Evolutionary conservation across 2,888 invertebrate genomes (phyloP), one percentile per base, ranked within the genome.

Genomic region (Globia sparganii): DNA sequence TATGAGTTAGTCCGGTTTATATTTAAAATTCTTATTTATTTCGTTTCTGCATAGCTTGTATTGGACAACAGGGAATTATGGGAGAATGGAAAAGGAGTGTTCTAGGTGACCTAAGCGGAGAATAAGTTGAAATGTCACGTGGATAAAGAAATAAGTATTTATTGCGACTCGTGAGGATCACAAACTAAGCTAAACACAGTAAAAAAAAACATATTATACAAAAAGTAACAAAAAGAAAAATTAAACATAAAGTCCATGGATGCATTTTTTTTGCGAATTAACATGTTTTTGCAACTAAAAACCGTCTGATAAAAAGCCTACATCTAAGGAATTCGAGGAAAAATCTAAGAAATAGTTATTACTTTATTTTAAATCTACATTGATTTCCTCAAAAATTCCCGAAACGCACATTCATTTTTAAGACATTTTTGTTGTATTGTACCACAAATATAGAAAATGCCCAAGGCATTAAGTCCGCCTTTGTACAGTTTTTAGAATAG

Each of bases 11-110:
- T 75, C 37, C 31, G 4, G 65, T 81, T 75, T 71, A 56, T 49
- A 62, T 64, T 75, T 78, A n/a, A 64, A 78, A 81, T 81, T 73
- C 62, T 72, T 78, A 46, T 84, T 69, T 75, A 72, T 78, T 62
- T 56, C 11, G 37, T 69, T 49, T 56, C 49, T 72, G 21, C 25
- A 11, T 53, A 9, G 53, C 53, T n/a, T 25, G 28, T n/a, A 5
- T 56, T 75, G 53, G 43, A 59, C 37, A 53, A 61, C 40, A 53
- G 8, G 31, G 31, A 59, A 40, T 8, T n/a, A 46, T 11, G 4
- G 25, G 18, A 9, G 34, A 72, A 74, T 71, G 58, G 31, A 25
- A 40, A 56, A 40, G 18, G 2, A 18, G 4, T 81, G 37, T 71
- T 64, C 49, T 49, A 43, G 34, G 4, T 9, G 15, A 25, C 18